Percentiles rank a stretch among this genome's conserved stretches.
These are phyloP conservation scores for Pomatostomus ruficeps DNA, from an alignment of 2,113 vertebrate species.

Conservation along the genomic window DNA sequence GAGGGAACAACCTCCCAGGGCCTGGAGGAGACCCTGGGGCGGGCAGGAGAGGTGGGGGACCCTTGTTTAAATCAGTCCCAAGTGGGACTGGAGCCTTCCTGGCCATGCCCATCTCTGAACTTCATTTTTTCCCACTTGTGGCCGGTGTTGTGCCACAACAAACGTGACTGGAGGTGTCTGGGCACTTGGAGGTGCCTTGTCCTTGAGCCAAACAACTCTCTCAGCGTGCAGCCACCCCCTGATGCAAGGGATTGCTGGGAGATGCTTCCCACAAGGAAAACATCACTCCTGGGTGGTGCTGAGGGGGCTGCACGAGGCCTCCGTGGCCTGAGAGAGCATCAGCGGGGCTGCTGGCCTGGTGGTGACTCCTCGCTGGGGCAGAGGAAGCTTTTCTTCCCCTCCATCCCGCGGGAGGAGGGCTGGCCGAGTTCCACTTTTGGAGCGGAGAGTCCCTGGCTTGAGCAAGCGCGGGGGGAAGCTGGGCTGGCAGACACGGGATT, in stretches of 20 bases:
- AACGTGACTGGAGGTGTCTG: not conserved
- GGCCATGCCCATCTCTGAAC: not conserved
- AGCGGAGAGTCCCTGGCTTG: not conserved
- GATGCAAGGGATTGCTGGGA: not conserved
- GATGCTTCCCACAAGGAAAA: not conserved
- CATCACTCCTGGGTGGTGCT: not conserved
- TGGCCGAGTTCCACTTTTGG: not conserved
- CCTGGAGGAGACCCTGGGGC: rapidly evolving
- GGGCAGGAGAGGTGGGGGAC: no score
- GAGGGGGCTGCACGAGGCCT: not conserved
- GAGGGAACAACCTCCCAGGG: not conserved
- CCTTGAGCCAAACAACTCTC: not conserved
- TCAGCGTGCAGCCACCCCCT: not conserved
- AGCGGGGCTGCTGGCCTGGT: not conserved
- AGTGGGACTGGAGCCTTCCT: not conserved
- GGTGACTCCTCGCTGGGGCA: not conserved
- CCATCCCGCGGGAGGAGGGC: not conserved
- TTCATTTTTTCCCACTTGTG: not conserved
- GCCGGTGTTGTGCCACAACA: not conserved
- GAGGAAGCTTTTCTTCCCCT: constrained; percentile 1
- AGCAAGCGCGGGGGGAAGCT: not conserved
- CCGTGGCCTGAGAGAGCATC: not conserved
- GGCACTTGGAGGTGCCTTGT: not conserved
- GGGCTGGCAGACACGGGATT: not conserved
- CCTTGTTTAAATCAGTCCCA: not conserved